A percentile compares a stretch with the other conserved stretches of the same genome.
These are phyloP conservation scores for Notolabrus celidotus DNA, from an alignment of 2,797 vertebrate genomes.

Conservation along the genomic window DNA sequence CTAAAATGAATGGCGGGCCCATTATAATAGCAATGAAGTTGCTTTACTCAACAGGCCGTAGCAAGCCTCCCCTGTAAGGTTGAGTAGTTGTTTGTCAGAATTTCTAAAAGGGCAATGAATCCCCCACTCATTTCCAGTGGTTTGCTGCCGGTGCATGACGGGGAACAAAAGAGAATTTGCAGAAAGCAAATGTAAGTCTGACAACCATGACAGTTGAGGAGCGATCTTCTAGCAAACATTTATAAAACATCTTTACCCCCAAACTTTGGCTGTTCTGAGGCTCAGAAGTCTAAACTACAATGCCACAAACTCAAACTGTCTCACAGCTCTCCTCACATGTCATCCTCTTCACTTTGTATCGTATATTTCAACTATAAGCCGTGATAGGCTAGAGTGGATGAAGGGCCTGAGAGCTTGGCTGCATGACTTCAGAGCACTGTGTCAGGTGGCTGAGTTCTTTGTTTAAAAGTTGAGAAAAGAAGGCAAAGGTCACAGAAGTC, in stretches of 20 bases:
- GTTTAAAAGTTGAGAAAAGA: conserved; percentile 13
- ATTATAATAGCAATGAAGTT: conserved; percentile 69
- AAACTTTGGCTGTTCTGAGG: conserved; percentile 40
- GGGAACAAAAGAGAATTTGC: conserved; percentile 66
- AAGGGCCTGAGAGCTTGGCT: conserved; percentile 13
- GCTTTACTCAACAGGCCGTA: conserved; percentile 70
- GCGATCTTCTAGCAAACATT: conserved; percentile 50
- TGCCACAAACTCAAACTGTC: conserved; percentile 37
- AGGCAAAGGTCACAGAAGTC: conserved; percentile 11
- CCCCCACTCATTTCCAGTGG: conserved; percentile 57
- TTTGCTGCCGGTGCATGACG: conserved; percentile 60
- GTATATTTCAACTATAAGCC: conserved; percentile 36
- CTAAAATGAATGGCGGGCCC: conserved; percentile 65
- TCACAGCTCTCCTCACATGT: conserved; percentile 28
- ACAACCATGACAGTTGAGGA: conserved; percentile 63
- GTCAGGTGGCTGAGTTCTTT: conserved; percentile 42
- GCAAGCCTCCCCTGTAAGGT: conserved; percentile 62
- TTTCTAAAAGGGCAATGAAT: conserved; percentile 71
- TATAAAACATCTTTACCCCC: conserved; percentile 56
- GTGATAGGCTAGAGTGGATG: conserved; percentile 25
- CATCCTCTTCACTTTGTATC: conserved; percentile 29
- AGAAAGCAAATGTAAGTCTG: conserved; percentile 64
- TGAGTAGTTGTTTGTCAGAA: conserved; percentile 74
- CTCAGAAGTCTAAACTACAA: conserved; percentile 41
- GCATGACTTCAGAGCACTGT: conserved; percentile 17